A percentile compares a stretch with the other conserved stretches of the same genome.
Evolutionary conservation across 2,113 vertebrate species (phyloP).

Genomic region (Cyphomyrus discorhynchus): DNA sequence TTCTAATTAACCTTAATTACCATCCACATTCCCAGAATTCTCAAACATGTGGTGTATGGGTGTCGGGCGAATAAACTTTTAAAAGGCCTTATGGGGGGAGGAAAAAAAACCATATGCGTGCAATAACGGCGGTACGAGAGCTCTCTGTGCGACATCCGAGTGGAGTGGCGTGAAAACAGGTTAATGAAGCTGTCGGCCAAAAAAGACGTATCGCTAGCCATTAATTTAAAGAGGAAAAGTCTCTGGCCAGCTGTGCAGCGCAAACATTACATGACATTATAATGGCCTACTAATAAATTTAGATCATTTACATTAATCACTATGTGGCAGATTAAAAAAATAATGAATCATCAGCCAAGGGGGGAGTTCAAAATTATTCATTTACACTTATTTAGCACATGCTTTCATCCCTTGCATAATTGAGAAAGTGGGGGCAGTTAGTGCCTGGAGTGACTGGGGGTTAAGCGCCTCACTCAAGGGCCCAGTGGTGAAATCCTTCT

Average conservation of each 20-base stretch:
- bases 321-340: not conserved
- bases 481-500: not conserved
- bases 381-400: not conserved
- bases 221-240: not conserved
- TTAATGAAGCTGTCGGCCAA: not conserved
- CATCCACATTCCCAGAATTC: not conserved
- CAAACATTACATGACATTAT: not conserved
- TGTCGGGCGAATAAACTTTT: not conserved
- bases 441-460: not conserved
- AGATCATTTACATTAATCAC: not conserved
- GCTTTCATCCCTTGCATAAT: not conserved
- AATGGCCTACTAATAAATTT: not conserved
- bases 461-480: not conserved
- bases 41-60: not conserved
- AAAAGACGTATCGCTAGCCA: not conserved
- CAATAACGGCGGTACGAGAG: not conserved
- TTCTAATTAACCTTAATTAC: constrained; percentile 13
- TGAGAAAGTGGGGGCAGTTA: not conserved
- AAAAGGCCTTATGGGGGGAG: not conserved
- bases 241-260: not conserved
- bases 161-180: not conserved
- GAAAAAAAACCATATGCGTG: not conserved
- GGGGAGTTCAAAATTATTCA: not conserved
- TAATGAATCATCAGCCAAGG: not conserved
- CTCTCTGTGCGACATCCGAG: not conserved